Evolutionary conservation across 2,113 vertebrate genomes (phyloP), one percentile per base, ranked within the genome.

Genomic region (Datnioides undecimradiatus): DNA sequence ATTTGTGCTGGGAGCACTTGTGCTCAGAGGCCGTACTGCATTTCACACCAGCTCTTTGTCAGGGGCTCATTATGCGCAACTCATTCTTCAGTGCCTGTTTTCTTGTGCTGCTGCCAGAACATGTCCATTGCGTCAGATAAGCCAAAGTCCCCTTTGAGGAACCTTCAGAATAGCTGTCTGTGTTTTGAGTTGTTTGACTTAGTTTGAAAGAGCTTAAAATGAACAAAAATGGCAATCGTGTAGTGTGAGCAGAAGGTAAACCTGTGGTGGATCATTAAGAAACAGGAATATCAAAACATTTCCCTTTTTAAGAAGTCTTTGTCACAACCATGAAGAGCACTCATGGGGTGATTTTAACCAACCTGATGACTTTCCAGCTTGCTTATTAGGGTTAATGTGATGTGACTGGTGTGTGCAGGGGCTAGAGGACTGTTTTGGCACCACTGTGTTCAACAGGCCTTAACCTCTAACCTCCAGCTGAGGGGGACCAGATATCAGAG

Each of bases 381-480:
- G 25, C 45, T 74, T 82, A 76, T 74, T 51, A 54, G 72, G 41
- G 23, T 70, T 49, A 43, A 59, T 85, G 51, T 63, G 77, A 79
- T 81, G 51, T 60, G 60, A 73, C 57, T 13, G 72, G 43, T 70
- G 52, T 83, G 74, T 73, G 80, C 43, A 55, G 38, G 38, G 66
- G 27, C 60, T 62, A 27, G 25, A 49, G 80, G 43, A 73, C 48
- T 17, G 67, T 92, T 92, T 92, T 93, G 87, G 87, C 90, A 87
- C 73, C 81, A 29, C 31, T 85, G 78, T 82, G 71, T 79, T 76
- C 52, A 87, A 55, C 83, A 87, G 88, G 80, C 92, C 89, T 90
- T 92, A 90, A 91, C 93, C 90, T 79, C 75, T 84, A 86, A 88
- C 88, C 90, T 93, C 86, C 93, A 93, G 91, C 83, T 86, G 89